Base-by-base conservation (phyloP, 2,888 invertebrate species). In the Leucophenga maculata region DNA sequence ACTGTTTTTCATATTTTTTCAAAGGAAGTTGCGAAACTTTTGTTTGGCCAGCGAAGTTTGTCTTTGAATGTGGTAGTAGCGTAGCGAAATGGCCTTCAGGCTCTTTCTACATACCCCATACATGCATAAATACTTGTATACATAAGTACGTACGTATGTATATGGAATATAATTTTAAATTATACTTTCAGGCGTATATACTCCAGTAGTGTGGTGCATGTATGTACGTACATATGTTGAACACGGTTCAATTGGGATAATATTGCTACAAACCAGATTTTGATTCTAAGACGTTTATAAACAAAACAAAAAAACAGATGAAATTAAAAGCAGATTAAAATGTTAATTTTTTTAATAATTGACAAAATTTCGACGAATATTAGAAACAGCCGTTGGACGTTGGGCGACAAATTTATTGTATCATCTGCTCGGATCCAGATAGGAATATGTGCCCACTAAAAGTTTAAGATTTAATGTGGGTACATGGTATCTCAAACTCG, bases 131-230 rank as follows among this genome's bases (percentile, higher is more conserved):
- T 16, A 55, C 55, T 13, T 20, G 16, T 26, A 52, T 18, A 62
- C 44, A 60, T 44, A 39, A 11, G n/a, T 39, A 62, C n/a, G 13
- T 57, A 54, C 11, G 16, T 54, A 54, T 13, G 31, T 59, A 32
- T 8, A 39, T 32, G 6, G 39, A 11, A 22, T 57, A 48, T 48
- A 64, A 46, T 64, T 64, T 64, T 64, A 64, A 64, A 64, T 64
- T 64, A 64, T 64, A 64, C 62, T 64, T 64, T 64, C 46, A 20
- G 62, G 62, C 62, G 62, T 16, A 46, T 31, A 50, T 67, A 70
- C 57, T 52, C 57, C 22, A 65, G 70, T 67, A 69, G 67, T 68
- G 70, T 69, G 67, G 70, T 72, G 65, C 70, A 69, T 55, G 65
- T 70, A 62, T 60, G 65, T 69, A 72, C 69, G 70, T 70, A 66